Conservation (phyloP, 2,888 invertebrate species). For the Nomada flava region DNA sequence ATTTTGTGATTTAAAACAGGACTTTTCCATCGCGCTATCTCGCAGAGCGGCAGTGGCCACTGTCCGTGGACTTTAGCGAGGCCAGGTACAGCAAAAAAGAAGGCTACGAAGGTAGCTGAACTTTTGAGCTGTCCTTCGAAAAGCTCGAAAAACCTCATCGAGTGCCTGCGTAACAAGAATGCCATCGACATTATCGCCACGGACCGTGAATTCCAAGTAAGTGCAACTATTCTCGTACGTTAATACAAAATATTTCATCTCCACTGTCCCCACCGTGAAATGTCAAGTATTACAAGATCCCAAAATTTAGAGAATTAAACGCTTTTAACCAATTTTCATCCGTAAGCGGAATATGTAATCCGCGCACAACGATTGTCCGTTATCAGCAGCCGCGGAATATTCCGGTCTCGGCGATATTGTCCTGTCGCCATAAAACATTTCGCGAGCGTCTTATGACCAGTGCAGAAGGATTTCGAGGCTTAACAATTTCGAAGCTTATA, state of each 20-base stretch:
- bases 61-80: constrained; percentile 89
- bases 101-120: constrained; percentile 87
- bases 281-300: neutral
- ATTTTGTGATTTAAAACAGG: constrained; percentile 82
- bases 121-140: constrained; percentile 87
- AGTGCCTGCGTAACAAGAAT: constrained; percentile 87
- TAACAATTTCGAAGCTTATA: too few species aligned
- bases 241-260: neutral
- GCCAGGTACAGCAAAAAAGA: constrained; percentile 86
- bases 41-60: constrained; percentile 90
- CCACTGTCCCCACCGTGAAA: neutral
- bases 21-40: constrained; percentile 89
- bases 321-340: too few species aligned
- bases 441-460: too few species aligned
- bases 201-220: constrained; percentile 89
- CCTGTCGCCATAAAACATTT: too few species aligned
- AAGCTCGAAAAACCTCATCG: constrained; percentile 85
- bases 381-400: too few species aligned
- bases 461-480: too few species aligned
- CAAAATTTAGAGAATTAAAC: too few species aligned
- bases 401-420: too few species aligned
- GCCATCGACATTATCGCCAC: constrained; percentile 88
- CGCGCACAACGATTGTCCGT: too few species aligned
- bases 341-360: too few species aligned
- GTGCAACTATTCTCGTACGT: neutral